These are phyloP conservation scores for Chaetophractus vellerosus DNA, from an alignment of 2,797 vertebrate species.

Conservation along the genomic window DNA sequence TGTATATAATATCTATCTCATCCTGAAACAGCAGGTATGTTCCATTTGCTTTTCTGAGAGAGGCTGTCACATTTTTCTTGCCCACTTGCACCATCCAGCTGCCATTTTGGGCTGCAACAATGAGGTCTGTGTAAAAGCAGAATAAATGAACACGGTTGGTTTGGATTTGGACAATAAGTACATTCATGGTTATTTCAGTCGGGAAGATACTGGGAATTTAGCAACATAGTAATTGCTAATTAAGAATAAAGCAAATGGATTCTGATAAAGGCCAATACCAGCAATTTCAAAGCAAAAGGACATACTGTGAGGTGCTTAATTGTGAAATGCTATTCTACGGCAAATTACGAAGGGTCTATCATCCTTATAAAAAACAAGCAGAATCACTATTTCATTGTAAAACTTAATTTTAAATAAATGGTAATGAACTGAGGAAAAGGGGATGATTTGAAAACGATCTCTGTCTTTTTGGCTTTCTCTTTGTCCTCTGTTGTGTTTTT, in stretches of 20 bases:
- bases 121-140: conserved; percentile 67
- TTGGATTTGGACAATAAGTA: conserved; percentile 71
- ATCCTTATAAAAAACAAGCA: background rate
- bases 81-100: conserved; percentile 31
- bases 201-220: conserved; percentile 67
- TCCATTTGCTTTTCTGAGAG: conserved; percentile 38
- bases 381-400: background rate
- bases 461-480: background rate
- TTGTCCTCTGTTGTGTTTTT: background rate
- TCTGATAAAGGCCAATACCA: conserved; percentile 22
- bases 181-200: conserved; percentile 69
- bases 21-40: conserved; percentile 7
- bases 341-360: background rate
- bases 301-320: background rate
- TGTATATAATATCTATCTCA: background rate
- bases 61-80: background rate
- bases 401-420: conserved; percentile 4
- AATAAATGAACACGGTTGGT: conserved; percentile 37
- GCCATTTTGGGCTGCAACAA: conserved; percentile 73
- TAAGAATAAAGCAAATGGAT: conserved; percentile 64
- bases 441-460: background rate
- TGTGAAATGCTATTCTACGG: background rate
- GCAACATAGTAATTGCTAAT: conserved; percentile 69
- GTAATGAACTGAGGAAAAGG: background rate
- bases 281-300: conserved; percentile 57